These are phyloP conservation scores for Symphodus melops DNA, from an alignment of 2,113 vertebrate species.

Conservation along the genomic window DNA sequence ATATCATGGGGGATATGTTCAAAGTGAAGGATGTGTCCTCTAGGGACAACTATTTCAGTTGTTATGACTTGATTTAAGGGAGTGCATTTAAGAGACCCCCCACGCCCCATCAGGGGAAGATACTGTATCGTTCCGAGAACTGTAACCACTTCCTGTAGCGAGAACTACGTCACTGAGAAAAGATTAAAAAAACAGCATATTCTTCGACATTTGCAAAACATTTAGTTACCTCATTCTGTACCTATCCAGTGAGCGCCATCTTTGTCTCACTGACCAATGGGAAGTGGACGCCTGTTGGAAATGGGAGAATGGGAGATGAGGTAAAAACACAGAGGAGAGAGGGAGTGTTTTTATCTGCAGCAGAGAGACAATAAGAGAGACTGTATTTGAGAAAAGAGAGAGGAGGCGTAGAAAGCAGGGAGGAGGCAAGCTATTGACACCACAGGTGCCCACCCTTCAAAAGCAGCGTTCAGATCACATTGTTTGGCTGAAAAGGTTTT, in stretches of 20 bases:
- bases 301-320: neutral
- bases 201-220: neutral
- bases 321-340: slow-evolving; percentile 3
- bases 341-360: slow-evolving; percentile 4
- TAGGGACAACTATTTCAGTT: neutral
- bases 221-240: neutral
- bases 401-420: slow-evolving; percentile 6
- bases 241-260: neutral
- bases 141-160: neutral
- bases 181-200: neutral
- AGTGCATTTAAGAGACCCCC: neutral
- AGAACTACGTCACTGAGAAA: neutral
- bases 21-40: neutral
- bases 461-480: slow-evolving; percentile 13
- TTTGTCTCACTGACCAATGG: neutral
- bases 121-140: neutral
- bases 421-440: slow-evolving; percentile 38
- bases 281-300: slow-evolving; percentile 31
- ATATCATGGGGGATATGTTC: neutral
- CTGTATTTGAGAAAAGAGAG: neutral
- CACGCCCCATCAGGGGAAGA: neutral
- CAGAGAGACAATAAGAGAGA: slow-evolving; percentile 1
- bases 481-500: neutral
- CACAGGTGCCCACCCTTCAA: slow-evolving; percentile 64
- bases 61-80: neutral